Evolutionary conservation across 2,888 invertebrate species (phyloP), one percentile per base, ranked within the genome.

Genomic region (Alitta virens): DNA sequence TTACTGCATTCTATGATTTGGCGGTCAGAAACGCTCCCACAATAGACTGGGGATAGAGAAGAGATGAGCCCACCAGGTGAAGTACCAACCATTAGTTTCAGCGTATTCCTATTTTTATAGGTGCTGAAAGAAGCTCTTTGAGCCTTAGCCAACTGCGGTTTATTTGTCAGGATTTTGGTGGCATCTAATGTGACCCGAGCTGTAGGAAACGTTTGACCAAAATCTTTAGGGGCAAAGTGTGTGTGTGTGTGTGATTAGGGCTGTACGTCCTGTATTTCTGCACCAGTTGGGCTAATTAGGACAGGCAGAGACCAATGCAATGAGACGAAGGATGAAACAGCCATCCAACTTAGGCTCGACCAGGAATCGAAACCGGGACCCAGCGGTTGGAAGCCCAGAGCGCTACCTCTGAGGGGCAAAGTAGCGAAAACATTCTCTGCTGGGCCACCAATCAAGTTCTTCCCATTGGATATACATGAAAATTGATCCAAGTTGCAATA

Each of bases 51-150:
- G 23, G 53, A 38, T 16, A 60, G 24, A 43, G 55, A 56, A 9
- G 55, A 23, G 9, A 55, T 26, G 14, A 57, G 9, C 1, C 56
- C 56, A 9, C 56, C 33, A 23, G 56, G 56, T n/a, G 27, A 26
- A 24, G 38, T 53, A 2, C 60, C 56, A 18, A 49, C 49, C 27
- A 62, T 50, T 5, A 56, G 9, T 23, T 56, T 60, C 14, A 56
- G 16, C 14, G 55, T 60, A 40, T 60, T 60, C 14, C 24, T 38
- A 18, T 42, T 18, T 40, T 60, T 60, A 38, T 60, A 60, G 52
- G 16, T 55, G 2, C 55, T 55, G 23, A 24, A 60, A 1, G 55
- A 55, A 12, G 21, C 25, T 1, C 5, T 7, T 27, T n/a, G 16
- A 18, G 46, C 5, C 7, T 7, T 5, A 33, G 33, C 33, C 12